Base-by-base conservation (phyloP, 2,113 vertebrate species). In the Nothobranchius kuhntae region DNA sequence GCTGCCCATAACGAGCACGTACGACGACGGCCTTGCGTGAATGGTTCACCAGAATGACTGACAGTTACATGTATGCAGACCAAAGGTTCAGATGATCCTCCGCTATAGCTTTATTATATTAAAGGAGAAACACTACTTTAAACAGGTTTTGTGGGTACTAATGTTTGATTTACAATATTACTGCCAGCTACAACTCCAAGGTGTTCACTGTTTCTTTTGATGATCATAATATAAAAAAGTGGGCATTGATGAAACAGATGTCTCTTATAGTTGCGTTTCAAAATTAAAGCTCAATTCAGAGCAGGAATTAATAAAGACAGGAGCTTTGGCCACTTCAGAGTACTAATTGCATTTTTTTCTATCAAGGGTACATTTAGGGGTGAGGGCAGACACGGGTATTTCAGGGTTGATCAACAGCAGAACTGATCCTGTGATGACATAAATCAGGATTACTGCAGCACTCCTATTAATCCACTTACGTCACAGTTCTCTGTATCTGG, bases 371-470 rank as follows among this genome's bases (percentile, higher is more conserved):
- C 9, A 67, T 66, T 70, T 69, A 74, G 59, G 54, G 71, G 69
- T 64, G 53, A 74, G 66, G 55, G 68, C 72, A 72, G 68, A 55
- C n/a, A 35, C 24, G 54, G 63, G 60, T 74, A 48, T 63, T 56
- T 66, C 26, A 7, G 50, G 51, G 63, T 59, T 79, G 46, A 79
- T 56, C 24, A 78, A 68, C 51, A 61, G 67, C 66, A 68, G 58
- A 57, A 54, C 67, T 81, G 70, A 89, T 83, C 75, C 71, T 35
- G 64, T 76, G 80, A 85, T 12, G 57, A 71, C 77, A 85, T 64
- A 83, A 77, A 89, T 77, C 86, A 81, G 79, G 87, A 89, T 89
- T 89, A 88, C 52, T 81, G 72, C 57, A 61, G 77, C 78, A 82
- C 70, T 72, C 53, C 55, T 70, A 71, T 73, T 68, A 89, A 91